Base-by-base conservation (phyloP, 2,888 invertebrate species). In the Leucophenga montana region DNA sequence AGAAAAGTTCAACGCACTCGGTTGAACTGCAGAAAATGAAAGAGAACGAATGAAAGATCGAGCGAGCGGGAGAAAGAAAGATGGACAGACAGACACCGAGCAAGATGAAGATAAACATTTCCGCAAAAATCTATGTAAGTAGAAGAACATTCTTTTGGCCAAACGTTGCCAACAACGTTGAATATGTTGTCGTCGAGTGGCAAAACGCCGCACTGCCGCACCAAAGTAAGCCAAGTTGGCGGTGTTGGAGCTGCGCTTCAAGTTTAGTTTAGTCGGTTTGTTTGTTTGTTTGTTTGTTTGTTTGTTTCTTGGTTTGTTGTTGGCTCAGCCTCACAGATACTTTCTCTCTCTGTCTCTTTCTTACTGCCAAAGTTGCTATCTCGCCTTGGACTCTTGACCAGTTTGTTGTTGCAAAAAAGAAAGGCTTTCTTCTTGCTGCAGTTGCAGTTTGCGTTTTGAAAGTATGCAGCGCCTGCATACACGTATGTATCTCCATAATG, bases 1-100 rank as follows among this genome's bases (percentile, higher is more conserved):
- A 69, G 56, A 72, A 72, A 80, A 82, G 86, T 86, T 86, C 86
- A 86, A 85, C 79, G 85, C 75, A 85, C 86, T 83, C 77, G 76
- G 72, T 75, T 86, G 86, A 86, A 86, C 86, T 86, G 83, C 78
- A 78, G 20, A 39, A 33, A 59, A 62, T 69, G 9, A 61, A 54
- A 70, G 65, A 59, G 3, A 62, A 46, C 20, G 14, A 74, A 72
- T 68, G 67, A 57, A 48, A 66, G 44, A 22, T 53, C 39, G 39
- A 46, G 18, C 20, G 50, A 13, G 13, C 50, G 66, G 61, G 20
- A 65, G 54, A 31, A 22, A 14, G 39, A 33, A 66, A 39, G 66
- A 50, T 6, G 14, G n/a, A 53, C 5, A 27, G 50, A 39, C 13
- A 53, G 33, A 72, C 76, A 74, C 68, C 67, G 70, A 64, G 73